Evolutionary conservation across 2,888 invertebrate species (phyloP).

Genomic region (Drosophila longiperda): DNA sequence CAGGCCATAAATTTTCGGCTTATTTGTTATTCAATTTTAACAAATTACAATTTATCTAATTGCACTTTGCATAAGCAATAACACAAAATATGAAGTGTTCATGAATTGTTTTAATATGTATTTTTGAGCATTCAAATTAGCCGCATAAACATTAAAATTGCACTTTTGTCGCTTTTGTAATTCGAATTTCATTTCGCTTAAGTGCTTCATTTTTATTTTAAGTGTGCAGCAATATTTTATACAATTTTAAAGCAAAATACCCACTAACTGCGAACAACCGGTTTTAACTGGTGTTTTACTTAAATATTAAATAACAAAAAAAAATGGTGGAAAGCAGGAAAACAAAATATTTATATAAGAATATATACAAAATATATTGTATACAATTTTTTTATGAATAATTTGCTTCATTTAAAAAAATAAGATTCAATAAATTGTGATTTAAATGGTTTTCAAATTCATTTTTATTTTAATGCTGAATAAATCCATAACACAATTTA

Average conservation of each 20-base stretch:
- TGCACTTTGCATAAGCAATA: constrained; percentile 41
- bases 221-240: neutral
- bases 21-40: constrained; percentile 35
- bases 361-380: neutral
- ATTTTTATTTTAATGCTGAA: neutral
- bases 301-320: neutral
- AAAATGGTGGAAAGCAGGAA: neutral
- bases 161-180: constrained; percentile 14
- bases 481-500: rapidly evolving
- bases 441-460: constrained; percentile 11
- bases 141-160: constrained; percentile 18
- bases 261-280: neutral
- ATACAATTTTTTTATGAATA: too few relatives aligned
- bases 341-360: neutral
- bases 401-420: neutral
- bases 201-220: constrained; percentile 31
- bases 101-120: constrained; percentile 57
- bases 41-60: constrained; percentile 60
- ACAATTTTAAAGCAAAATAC: neutral
- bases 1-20: constrained; percentile 49
- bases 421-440: neutral
- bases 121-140: constrained; percentile 24
- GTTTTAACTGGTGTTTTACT: neutral
- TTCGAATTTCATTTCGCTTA: constrained; percentile 31
- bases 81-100: constrained; percentile 21